Evolutionary conservation across 2,113 vertebrate genomes (phyloP).

Genomic region (Phylloscopus trochilus): DNA sequence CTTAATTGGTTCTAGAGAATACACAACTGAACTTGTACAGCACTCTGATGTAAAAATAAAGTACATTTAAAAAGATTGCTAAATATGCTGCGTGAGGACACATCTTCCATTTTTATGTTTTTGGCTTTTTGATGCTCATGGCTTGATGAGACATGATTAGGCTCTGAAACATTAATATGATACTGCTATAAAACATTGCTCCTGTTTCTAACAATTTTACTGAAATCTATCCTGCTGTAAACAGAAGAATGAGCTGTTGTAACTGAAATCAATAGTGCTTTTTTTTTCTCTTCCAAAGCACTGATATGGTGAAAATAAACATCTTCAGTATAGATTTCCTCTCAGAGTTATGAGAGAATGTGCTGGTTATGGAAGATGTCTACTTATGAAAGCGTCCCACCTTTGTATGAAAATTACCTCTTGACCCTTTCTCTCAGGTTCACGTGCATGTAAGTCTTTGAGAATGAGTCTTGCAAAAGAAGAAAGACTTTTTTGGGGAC

Average conservation of each 20-base stretch:
- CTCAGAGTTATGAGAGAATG: not conserved
- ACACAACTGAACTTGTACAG: not conserved
- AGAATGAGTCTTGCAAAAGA: not conserved
- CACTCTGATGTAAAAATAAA: not conserved
- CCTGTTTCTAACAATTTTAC: not conserved
- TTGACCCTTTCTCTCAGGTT: not conserved
- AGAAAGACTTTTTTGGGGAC: not conserved
- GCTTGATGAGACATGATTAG: not conserved
- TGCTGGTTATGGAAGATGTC: not conserved
- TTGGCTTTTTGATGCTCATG: not conserved
- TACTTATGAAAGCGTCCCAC: not conserved
- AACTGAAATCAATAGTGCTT: not conserved
- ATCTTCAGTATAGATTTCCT: not conserved
- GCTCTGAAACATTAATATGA: not conserved
- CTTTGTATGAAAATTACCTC: not conserved
- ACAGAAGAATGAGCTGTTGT: not conserved
- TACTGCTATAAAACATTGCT: not conserved
- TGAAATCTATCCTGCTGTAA: not conserved
- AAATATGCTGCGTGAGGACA: not conserved
- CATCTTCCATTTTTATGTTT: not conserved
- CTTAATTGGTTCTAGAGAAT: constrained; percentile 21
- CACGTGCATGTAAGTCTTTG: not conserved
- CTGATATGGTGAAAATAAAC: not conserved
- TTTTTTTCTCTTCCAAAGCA: not conserved
- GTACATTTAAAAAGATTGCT: not conserved